A percentile compares a stretch with the other conserved stretches of the same genome.
Evolutionary conservation across 1,140 invertebrate species (phyloP).

Genomic region (Eulimnadia texana): DNA sequence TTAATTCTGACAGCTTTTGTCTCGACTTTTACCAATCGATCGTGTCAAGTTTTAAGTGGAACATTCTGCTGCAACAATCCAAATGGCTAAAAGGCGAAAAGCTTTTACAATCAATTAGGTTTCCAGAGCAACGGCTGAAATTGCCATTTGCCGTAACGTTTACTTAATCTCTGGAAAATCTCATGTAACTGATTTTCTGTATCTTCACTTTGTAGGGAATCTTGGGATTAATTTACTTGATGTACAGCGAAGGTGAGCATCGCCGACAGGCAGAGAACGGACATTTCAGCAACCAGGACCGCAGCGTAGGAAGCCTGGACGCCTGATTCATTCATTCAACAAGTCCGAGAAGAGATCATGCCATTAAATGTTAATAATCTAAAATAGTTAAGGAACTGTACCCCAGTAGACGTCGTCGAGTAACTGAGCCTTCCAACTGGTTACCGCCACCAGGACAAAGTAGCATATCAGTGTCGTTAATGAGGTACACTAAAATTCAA

Average conservation of each 20-base stretch:
- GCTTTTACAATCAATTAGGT: neutral
- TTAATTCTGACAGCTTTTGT: no score
- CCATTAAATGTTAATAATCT: neutral
- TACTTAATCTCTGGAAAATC: no score
- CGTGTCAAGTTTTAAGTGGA: neutral
- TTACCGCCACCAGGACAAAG: slow-evolving; percentile 35
- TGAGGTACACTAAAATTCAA: neutral
- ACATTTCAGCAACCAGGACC: slow-evolving; percentile 8
- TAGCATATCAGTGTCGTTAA: neutral
- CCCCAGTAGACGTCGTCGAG: slow-evolving; percentile 56
- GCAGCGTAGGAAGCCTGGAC: neutral
- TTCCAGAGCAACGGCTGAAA: neutral
- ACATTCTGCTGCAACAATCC: neutral
- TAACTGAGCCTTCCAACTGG: slow-evolving; percentile 44
- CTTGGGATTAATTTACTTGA: neutral
- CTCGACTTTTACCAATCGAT: no score
- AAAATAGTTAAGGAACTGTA: slow-evolving; percentile 23
- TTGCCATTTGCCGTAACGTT: neutral
- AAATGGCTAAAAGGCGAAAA: neutral
- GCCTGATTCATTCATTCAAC: neutral
- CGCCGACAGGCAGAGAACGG: slow-evolving; percentile 6
- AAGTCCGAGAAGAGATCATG: neutral
- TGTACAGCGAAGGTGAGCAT: neutral
- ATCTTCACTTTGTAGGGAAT: neutral
- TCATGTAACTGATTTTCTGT: no score